A percentile compares a stretch with the other conserved stretches of the same genome.
Conservation (phyloP, 2,888 invertebrate genomes). For the Adelognathus sp. region DNA sequence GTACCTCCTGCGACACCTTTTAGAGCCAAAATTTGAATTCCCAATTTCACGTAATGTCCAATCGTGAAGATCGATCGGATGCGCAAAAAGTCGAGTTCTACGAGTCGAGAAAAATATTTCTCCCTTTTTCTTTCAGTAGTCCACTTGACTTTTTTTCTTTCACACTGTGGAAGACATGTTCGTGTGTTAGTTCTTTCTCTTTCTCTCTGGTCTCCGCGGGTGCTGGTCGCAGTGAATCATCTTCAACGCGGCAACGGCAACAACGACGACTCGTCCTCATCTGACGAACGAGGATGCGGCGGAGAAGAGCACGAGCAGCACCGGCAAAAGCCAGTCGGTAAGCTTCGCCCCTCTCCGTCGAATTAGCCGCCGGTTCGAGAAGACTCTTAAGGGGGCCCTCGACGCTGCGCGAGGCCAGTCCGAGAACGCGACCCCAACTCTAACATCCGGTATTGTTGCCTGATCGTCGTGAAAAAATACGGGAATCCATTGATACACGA, state of each 20-base stretch:
- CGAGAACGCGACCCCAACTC: conserved; percentile 80
- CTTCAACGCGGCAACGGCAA: conserved; percentile 26
- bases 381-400: conserved; percentile 80
- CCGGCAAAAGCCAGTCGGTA: conserved; percentile 8
- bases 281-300: conserved; percentile 18
- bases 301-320: conserved; percentile 41
- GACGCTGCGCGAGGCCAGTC: conserved; percentile 79
- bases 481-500: conserved; percentile 66
- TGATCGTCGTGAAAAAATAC: conserved; percentile 77
- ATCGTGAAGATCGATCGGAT: background rate
- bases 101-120: background rate
- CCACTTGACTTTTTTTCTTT: background rate
- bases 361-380: conserved; percentile 67
- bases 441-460: conserved; percentile 77
- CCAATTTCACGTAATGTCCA: conserved; percentile 8
- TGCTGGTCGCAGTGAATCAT: conserved; percentile 53
- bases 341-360: conserved; percentile 49
- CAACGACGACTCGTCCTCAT: conserved; percentile 25
- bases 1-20: conserved; percentile 11
- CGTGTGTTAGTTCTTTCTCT: background rate
- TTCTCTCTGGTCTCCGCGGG: conserved; percentile 30
- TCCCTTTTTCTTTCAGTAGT: background rate
- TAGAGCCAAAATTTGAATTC: conserved; percentile 1
- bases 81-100: background rate
- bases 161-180: background rate